A percentile compares a stretch with the other conserved stretches of the same genome.
Conservation (phyloP, 1,140 invertebrate genomes). For the Rhyzopertha dominica region DNA sequence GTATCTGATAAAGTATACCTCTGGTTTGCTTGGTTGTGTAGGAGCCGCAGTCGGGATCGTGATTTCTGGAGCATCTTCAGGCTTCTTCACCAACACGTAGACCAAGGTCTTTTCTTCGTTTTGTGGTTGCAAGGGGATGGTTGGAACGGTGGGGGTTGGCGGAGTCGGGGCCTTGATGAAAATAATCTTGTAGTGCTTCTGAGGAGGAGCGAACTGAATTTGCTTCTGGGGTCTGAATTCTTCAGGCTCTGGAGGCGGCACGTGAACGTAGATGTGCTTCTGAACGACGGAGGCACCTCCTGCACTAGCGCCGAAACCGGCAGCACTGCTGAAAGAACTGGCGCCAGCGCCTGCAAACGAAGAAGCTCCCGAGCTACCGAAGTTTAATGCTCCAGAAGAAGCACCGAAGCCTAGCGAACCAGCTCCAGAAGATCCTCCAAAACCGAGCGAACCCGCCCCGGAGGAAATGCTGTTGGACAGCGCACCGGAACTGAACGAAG, state of each 20-base stretch:
- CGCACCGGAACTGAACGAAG: background rate
- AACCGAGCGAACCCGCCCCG: background rate
- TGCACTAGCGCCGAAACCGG: background rate
- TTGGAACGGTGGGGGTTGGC: slow-evolving; percentile 69
- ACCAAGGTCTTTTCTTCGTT: slow-evolving; percentile 85
- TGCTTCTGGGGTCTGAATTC: slow-evolving; percentile 57
- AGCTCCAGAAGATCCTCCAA: slow-evolving; percentile 4
- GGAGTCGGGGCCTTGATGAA: slow-evolving; percentile 82
- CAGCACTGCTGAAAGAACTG: background rate
- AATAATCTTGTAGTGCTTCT: slow-evolving; percentile 83
- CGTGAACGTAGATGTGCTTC: slow-evolving; percentile 79
- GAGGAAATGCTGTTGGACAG: background rate
- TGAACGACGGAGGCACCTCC: slow-evolving; percentile 57
- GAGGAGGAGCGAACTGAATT: slow-evolving; percentile 54
- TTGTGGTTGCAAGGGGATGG: slow-evolving; percentile 69
- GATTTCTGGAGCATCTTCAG: slow-evolving; percentile 73
- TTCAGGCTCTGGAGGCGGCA: slow-evolving; percentile 58
- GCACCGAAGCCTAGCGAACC: background rate
- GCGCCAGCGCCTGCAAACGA: too few relatives aligned
- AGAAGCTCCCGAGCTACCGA: too few relatives aligned
- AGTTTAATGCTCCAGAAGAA: background rate
- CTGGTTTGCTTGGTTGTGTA: slow-evolving; percentile 77
- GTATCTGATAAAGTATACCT: slow-evolving; percentile 85
- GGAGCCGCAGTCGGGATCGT: slow-evolving; percentile 71
- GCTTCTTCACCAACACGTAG: slow-evolving; percentile 83